Conservation (phyloP, 1,140 invertebrate species). For the Trichonephila inaurata region DNA sequence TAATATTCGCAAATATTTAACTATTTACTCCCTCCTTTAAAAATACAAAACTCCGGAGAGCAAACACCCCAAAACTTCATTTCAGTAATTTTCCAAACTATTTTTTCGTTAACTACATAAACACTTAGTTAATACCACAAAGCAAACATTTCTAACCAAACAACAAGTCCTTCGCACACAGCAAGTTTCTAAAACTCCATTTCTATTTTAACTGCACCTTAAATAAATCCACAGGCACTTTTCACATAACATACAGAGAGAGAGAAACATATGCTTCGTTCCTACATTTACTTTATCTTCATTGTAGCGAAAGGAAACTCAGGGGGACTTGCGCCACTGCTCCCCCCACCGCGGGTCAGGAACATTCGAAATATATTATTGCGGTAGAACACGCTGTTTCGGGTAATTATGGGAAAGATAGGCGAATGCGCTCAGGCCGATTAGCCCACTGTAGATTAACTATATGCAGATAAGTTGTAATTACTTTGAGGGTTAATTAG, state of each 20-base stretch:
- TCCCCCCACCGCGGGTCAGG: not conserved
- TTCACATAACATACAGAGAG: not conserved
- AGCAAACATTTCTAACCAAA: not conserved
- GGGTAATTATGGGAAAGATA: slow-evolving; percentile 70
- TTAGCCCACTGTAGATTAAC: slow-evolving; percentile 65
- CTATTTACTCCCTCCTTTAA: too few relatives aligned
- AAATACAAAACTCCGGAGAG: too few relatives aligned
- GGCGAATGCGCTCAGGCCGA: slow-evolving; percentile 37
- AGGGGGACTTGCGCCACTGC: slow-evolving; percentile 19
- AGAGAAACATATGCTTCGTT: too few relatives aligned
- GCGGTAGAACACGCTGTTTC: slow-evolving; percentile 53
- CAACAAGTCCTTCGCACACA: not conserved
- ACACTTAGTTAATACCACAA: too few relatives aligned
- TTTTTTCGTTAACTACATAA: too few relatives aligned
- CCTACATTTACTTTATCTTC: slow-evolving; percentile 23
- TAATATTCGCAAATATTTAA: too few relatives aligned
- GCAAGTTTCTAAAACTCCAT: not conserved
- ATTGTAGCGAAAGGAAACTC: slow-evolving; percentile 11
- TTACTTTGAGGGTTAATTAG: slow-evolving; percentile 69
- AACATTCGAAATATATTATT: slow-evolving; percentile 55
- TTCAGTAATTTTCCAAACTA: too few relatives aligned
- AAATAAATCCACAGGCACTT: not conserved
- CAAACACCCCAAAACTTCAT: too few relatives aligned
- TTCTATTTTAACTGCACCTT: not conserved
- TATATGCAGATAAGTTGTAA: slow-evolving; percentile 73